Base-by-base conservation (phyloP, 2,113 vertebrate species). In the Gracilinanus agilis region DNA sequence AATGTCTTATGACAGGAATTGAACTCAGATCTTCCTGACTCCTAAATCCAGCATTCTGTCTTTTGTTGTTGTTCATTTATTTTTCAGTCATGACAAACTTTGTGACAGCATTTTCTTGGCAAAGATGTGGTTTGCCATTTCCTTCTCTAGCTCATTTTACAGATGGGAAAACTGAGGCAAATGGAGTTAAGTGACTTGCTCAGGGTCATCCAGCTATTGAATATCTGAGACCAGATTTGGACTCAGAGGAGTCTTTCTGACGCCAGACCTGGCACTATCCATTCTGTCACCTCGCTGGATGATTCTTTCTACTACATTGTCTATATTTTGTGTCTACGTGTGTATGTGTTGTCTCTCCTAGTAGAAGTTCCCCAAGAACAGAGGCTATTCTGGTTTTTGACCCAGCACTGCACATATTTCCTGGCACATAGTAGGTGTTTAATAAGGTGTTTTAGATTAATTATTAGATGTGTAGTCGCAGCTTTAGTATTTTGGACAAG, bases 401-500 rank as follows among this genome's bases (percentile, higher is more conserved):
- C 27, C 58, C 29, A 61, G 2, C 27, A 61, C 27, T 61, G 58
- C 11, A 25, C 58, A 61, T 27, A 56, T 61, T 27, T 61, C 25
- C 58, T 61, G 27, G 58, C 21, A 58, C 56, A 58, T 58, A 58
- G 25, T 24, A 27, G 56, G 55, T 25, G 24, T 27, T 29, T 58
- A 58, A 58, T 58, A 58, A 27, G 5, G 24, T 25, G 56, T 58
- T 58, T 58, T 29, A 11, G 27, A 61, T 29, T 2, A 61, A 61
- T 61, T 61, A 9, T 29, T 58, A 25, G 56, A 61, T 61, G 27
- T 61, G 29, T 29, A 61, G 10, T 29, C 58, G 29, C 34, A 55
- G 75, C 34, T 91, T 91, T 75, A 91, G 40, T 88, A 67, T 61
- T 96, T 92, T 55, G 90, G 90, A 96, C 90, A 95, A 93, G 90